Conservation (phyloP, 2,797 vertebrate genomes). For the Pseudomugil gertrudae region DNA sequence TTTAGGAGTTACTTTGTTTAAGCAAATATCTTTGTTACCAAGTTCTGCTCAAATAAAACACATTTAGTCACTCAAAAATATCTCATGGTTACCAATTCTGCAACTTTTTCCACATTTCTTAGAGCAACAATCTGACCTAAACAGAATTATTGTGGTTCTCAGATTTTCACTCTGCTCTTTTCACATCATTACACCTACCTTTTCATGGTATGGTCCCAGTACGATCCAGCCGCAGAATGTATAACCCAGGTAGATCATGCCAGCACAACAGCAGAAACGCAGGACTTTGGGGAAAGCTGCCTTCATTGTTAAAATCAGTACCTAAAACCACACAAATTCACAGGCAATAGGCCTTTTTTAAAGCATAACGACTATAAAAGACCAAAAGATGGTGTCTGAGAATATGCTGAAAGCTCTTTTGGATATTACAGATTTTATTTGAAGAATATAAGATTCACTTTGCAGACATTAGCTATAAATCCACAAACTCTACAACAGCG, state of each 20-base stretch:
- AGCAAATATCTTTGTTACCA: background rate
- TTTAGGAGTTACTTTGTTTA: background rate
- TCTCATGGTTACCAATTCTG: slow-evolving; percentile 10
- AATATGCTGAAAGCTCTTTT: background rate
- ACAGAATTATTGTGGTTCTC: background rate
- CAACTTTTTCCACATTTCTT: background rate
- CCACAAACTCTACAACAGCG: background rate
- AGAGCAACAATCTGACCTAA: background rate
- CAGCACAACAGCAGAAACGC: slow-evolving; percentile 96
- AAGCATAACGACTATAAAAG: background rate
- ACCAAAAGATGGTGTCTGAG: background rate
- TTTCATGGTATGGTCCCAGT: slow-evolving; percentile 94
- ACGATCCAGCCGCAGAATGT: slow-evolving; percentile 99
- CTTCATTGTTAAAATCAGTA: slow-evolving; percentile 96
- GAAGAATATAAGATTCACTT: background rate
- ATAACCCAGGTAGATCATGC: slow-evolving; percentile 98
- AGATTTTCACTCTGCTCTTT: no score
- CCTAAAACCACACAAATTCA: slow-evolving; percentile 73
- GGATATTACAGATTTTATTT: background rate
- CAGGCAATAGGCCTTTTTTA: background rate
- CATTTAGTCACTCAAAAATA: slow-evolving; percentile 1
- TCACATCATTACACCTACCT: slow-evolving; percentile 78
- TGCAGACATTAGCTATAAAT: background rate
- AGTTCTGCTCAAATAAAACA: slow-evolving; percentile 11
- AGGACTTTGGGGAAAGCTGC: slow-evolving; percentile 94